A percentile compares a stretch with the other conserved stretches of the same genome.
These are phyloP conservation scores for Nymphalis c-album DNA, from an alignment of 2,888 invertebrate species.

Conservation along the genomic window DNA sequence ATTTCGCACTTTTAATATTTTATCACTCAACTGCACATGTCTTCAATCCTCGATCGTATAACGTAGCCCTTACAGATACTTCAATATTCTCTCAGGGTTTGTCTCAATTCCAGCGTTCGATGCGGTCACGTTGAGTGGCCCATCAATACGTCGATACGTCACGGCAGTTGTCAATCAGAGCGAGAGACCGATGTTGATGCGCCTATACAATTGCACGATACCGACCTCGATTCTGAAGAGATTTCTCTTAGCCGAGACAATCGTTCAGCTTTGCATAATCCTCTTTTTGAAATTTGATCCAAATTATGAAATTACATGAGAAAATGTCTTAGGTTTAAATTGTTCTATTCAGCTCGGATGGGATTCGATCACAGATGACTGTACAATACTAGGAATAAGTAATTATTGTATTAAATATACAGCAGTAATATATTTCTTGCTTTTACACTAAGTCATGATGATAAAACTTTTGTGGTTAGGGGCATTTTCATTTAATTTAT, in stretches of 20 bases:
- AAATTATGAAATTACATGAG: conserved; percentile 27
- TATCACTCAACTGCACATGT: no score
- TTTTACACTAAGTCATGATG: no score
- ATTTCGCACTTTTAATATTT: no score
- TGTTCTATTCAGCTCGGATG: neutral
- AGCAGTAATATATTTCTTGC: no score
- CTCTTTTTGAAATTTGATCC: conserved; percentile 14
- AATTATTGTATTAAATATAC: no score
- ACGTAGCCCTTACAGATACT: conserved; percentile 39
- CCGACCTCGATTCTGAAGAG: conserved; percentile 55
- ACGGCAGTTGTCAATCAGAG: conserved; percentile 75
- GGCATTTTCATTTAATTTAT: no score
- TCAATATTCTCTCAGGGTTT: conserved; percentile 49
- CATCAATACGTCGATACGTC: conserved; percentile 59
- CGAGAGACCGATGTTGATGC: conserved; percentile 63
- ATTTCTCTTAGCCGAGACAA: conserved; percentile 38
- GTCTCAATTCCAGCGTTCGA: conserved; percentile 55
- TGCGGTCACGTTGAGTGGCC: conserved; percentile 57
- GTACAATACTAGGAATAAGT: no score
- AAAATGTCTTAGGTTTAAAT: conserved; percentile 12
- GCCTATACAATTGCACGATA: conserved; percentile 64
- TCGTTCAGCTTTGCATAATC: conserved; percentile 36
- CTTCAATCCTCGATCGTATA: neutral
- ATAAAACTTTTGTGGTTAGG: no score
- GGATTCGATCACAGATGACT: no score